Conservation (phyloP, 2,888 invertebrate genomes). For the Thysanoteuthis rhombus region DNA sequence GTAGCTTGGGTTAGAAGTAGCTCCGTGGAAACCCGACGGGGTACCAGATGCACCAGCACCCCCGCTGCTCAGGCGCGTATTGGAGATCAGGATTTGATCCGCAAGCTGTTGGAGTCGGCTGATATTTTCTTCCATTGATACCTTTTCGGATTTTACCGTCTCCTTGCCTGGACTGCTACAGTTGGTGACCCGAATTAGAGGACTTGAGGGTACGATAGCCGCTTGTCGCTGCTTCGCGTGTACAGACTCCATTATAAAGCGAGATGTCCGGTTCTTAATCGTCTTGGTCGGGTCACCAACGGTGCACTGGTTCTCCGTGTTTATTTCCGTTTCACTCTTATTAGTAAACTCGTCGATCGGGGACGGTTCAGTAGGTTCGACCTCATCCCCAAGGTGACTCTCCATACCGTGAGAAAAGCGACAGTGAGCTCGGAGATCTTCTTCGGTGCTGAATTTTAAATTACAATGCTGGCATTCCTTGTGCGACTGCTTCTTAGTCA, state of each 20-base stretch:
- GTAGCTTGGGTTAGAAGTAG: conserved; percentile 40
- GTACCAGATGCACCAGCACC: neutral
- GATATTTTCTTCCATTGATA: conserved; percentile 34
- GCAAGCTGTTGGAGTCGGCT: conserved; percentile 45
- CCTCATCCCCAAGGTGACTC: conserved; percentile 29
- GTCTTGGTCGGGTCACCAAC: conserved; percentile 34
- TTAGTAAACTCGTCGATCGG: conserved; percentile 31
- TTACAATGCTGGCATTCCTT: conserved; percentile 46
- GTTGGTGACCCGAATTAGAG: neutral
- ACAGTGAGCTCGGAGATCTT: conserved; percentile 48
- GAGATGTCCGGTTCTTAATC: neutral
- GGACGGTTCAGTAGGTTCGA: conserved; percentile 29
- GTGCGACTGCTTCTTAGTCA: conserved; percentile 38
- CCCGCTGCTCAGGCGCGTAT: conserved; percentile 42
- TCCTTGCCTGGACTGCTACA: neutral
- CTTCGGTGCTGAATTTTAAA: conserved; percentile 50
- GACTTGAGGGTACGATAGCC: neutral
- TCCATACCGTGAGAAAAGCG: conserved; percentile 40
- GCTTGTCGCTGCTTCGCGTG: neutral
- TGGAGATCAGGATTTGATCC: conserved; percentile 48
- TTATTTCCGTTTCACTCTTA: neutral
- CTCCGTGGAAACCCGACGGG: neutral
- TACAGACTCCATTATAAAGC: conserved; percentile 14
- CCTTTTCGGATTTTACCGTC: neutral
- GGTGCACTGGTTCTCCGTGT: conserved; percentile 29